These are phyloP conservation scores for Progne subis DNA, from an alignment of 2,113 vertebrate species.

Conservation along the genomic window DNA sequence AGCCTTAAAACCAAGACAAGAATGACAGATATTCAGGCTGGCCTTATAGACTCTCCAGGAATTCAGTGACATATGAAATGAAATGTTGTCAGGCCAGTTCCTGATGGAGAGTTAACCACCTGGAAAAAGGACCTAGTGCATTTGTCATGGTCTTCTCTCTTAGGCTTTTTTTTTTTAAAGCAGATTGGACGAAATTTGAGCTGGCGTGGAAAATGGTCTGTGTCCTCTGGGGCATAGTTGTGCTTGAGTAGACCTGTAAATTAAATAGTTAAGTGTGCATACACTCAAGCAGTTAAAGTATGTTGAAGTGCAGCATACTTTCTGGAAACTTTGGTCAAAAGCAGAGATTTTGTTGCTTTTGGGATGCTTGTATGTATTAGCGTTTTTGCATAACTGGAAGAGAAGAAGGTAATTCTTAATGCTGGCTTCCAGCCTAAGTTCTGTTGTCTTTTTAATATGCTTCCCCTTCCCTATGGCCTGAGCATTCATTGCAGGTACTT, in stretches of 20 bases:
- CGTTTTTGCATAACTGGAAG: not conserved
- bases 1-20: not conserved
- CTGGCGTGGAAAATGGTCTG: not conserved
- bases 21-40: not conserved
- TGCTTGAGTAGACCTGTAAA: not conserved
- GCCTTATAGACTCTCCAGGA: fast-evolving
- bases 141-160: not conserved
- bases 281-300: not conserved
- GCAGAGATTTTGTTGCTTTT: not conserved
- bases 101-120: not conserved
- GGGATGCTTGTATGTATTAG: not conserved
- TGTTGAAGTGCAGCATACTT: not conserved
- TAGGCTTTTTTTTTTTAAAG: not conserved
- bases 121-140: not conserved
- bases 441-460: not conserved
- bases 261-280: not conserved
- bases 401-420: not conserved
- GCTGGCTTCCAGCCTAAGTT: not conserved
- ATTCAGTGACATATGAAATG: not conserved
- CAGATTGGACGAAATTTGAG: not conserved
- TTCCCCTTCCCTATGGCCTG: not conserved
- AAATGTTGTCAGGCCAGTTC: not conserved
- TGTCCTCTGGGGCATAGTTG: not conserved
- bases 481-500: not conserved
- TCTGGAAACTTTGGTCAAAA: not conserved